A percentile compares a stretch with the other conserved stretches of the same genome.
phyloP scores from a whole-genome alignment of 2,797 vertebrate species.

The Fundulus diaphanus region DNA sequence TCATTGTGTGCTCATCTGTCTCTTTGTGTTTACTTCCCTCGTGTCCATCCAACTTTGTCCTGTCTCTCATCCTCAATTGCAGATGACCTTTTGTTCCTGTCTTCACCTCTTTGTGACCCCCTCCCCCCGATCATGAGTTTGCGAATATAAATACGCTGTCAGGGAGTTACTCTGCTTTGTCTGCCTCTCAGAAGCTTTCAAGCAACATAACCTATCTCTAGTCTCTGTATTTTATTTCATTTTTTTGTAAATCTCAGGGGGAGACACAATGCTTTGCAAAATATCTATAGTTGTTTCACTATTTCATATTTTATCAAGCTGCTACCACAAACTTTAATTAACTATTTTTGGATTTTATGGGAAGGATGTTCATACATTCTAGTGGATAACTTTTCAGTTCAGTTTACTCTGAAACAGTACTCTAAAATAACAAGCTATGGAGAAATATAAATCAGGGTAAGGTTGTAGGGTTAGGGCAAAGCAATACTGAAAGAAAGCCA shows the following conservation, averaged over 20 bases:
- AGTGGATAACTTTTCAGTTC: not conserved
- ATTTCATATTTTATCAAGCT: not conserved
- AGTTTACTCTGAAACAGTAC: not conserved
- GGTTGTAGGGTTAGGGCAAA: not conserved
- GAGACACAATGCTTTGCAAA: constrained; percentile 18
- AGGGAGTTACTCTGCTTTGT: constrained; percentile 46
- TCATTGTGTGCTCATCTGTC: constrained; percentile 67
- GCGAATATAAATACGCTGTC: constrained; percentile 50
- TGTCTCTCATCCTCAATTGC: constrained; percentile 43
- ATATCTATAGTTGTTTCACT: not conserved
- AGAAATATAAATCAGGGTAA: not conserved
- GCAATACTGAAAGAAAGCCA: not conserved
- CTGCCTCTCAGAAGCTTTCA: constrained; percentile 53
- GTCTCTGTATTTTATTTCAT: constrained; percentile 35
- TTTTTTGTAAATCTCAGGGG: constrained; percentile 33
- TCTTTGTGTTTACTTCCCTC: constrained; percentile 63
- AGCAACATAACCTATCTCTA: constrained; percentile 46
- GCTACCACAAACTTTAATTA: not conserved
- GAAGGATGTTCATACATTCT: not conserved
- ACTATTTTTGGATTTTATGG: not conserved
- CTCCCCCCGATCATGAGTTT: constrained; percentile 37
- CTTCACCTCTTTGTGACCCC: constrained; percentile 34
- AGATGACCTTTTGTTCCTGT: constrained; percentile 30
- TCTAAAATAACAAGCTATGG: too few relatives aligned
- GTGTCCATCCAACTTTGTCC: constrained; percentile 64